These are phyloP conservation scores for Asteroscopus sphinx DNA, from an alignment of 2,888 invertebrate species.

Conservation along the genomic window DNA sequence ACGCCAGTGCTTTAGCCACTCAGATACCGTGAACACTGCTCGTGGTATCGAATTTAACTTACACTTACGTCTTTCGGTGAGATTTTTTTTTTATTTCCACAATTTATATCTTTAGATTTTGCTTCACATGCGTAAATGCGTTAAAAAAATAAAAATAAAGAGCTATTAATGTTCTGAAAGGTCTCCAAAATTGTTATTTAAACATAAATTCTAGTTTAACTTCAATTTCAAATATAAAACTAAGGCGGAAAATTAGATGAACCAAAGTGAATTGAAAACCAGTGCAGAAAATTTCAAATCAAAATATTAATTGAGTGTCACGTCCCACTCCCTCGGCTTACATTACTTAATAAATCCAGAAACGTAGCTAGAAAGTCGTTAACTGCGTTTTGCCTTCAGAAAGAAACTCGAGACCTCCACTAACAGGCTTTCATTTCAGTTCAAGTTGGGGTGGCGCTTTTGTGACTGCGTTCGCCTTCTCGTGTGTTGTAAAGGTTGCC, in stretches of 20 bases:
- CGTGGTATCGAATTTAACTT: no score
- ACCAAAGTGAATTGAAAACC: constrained; percentile 62
- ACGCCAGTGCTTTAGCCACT: no score
- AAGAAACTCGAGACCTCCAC: constrained; percentile 79
- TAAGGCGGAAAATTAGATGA: constrained; percentile 40
- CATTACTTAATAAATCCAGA: constrained; percentile 80
- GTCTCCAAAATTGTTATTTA: constrained; percentile 13
- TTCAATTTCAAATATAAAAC: constrained; percentile 40
- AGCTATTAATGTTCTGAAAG: constrained; percentile 2
- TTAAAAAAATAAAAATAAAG: no score
- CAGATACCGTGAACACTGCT: no score
- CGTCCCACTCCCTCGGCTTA: constrained; percentile 74
- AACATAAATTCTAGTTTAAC: constrained; percentile 4
- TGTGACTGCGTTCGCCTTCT: constrained; percentile 65
- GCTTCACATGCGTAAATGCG: no score
- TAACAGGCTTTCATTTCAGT: constrained; percentile 78
- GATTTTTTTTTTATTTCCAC: no score
- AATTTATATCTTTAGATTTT: no score
- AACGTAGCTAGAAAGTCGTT: constrained; percentile 77
- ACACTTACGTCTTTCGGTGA: no score
- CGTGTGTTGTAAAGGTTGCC: constrained; percentile 67
- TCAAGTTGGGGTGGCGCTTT: constrained; percentile 71
- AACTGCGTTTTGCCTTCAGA: constrained; percentile 77
- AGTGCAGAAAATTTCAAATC: constrained; percentile 74
- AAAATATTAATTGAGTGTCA: constrained; percentile 83